A percentile compares a stretch with the other conserved stretches of the same genome.
Conservation (phyloP, 2,888 invertebrate species). For the Calameuta idolon region DNA sequence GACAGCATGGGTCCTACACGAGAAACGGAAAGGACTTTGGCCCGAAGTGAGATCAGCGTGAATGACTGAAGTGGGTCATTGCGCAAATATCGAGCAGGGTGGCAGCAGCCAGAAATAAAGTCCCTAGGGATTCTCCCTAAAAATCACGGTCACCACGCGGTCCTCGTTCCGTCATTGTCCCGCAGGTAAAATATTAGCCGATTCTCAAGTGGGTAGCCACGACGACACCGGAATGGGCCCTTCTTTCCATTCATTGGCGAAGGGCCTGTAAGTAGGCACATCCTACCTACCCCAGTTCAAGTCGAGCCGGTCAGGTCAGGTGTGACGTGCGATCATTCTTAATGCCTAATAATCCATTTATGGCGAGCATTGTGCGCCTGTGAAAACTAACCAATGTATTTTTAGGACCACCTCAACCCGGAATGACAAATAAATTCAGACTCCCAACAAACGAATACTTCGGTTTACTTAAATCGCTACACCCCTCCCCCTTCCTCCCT, state of each 20-base stretch:
- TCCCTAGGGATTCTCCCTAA: background rate
- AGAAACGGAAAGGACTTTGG: background rate
- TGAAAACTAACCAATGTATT: constrained; percentile 48
- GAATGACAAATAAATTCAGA: background rate
- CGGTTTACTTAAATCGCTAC: background rate
- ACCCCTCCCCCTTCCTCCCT: background rate
- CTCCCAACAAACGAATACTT: background rate
- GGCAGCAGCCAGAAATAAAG: background rate
- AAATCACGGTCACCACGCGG: constrained; percentile 37
- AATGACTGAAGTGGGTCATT: constrained; percentile 17
- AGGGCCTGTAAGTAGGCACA: constrained; percentile 31
- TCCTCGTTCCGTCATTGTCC: constrained; percentile 27
- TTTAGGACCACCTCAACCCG: constrained; percentile 43
- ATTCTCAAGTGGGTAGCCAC: constrained; percentile 29
- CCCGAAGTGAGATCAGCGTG: background rate
- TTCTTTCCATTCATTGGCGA: constrained; percentile 25
- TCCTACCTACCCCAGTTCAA: constrained; percentile 4
- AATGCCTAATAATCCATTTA: constrained; percentile 63
- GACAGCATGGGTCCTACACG: background rate
- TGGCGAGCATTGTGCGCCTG: constrained; percentile 35
- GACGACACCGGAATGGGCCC: constrained; percentile 34
- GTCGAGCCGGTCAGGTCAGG: constrained; percentile 36
- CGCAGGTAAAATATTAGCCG: constrained; percentile 51
- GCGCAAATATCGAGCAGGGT: constrained; percentile 27
- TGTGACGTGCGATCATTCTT: constrained; percentile 42